These are phyloP conservation scores for Atrina japonica DNA, from an alignment of 2,888 invertebrate species.

Conservation along the genomic window DNA sequence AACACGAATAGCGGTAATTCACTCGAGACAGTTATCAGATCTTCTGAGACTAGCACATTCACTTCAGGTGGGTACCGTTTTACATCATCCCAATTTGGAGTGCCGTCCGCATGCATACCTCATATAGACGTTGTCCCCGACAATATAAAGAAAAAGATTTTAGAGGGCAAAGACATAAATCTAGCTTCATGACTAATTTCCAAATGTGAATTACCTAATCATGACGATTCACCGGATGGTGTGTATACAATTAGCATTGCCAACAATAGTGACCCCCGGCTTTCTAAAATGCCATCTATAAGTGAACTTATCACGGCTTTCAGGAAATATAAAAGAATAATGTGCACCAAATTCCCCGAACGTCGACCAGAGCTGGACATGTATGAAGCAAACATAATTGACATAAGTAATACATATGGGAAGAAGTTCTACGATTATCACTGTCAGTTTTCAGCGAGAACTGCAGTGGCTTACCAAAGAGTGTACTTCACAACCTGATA, in stretches of 20 bases:
- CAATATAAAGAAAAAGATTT: constrained; percentile 22
- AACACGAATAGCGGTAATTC: not conserved
- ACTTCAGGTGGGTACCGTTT: constrained; percentile 28
- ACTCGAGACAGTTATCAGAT: not conserved
- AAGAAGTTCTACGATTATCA: constrained; percentile 35
- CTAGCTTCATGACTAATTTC: constrained; percentile 23
- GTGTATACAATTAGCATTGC: not conserved
- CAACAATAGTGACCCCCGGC: constrained; percentile 7
- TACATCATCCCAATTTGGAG: constrained; percentile 20
- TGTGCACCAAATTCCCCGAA: constrained; percentile 15
- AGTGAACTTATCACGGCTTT: constrained; percentile 29
- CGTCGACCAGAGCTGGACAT: constrained; percentile 19
- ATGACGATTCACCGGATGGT: not conserved
- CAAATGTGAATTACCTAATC: not conserved
- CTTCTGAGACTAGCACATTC: not conserved
- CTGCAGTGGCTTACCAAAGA: constrained; percentile 19
- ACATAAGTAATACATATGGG: constrained; percentile 27
- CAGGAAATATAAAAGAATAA: constrained; percentile 34
- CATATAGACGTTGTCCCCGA: constrained; percentile 29
- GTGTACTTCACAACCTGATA: constrained; percentile 32
- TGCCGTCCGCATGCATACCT: constrained; percentile 25
- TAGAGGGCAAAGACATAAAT: constrained; percentile 31
- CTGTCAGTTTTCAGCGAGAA: constrained; percentile 24
- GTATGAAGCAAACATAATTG: constrained; percentile 31
- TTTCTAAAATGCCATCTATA: constrained; percentile 8